A percentile compares a stretch with the other conserved stretches of the same genome.
These are phyloP conservation scores for Drosophila malerkotliana DNA, from an alignment of 1,140 invertebrate species.

Conservation along the genomic window DNA sequence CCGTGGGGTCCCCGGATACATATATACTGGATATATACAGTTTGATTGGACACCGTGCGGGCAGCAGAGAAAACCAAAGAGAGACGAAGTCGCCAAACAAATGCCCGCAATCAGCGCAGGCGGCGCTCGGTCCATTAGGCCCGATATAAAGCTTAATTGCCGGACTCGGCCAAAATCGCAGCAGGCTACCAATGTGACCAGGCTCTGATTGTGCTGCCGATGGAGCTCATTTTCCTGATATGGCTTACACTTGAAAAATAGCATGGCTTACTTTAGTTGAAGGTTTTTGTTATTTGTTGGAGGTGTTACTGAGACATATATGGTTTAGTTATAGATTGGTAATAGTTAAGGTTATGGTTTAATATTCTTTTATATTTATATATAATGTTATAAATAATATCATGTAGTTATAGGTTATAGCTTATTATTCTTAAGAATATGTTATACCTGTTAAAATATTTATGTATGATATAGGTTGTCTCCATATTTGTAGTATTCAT, in stretches of 20 bases:
- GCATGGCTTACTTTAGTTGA: background rate
- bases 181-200: constrained; percentile 72
- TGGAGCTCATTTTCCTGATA: constrained; percentile 30
- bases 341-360: too few relatives aligned
- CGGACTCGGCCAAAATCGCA: constrained; percentile 69
- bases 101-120: constrained; percentile 83
- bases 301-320: too few relatives aligned
- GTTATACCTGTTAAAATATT: too few relatives aligned
- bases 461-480: too few relatives aligned
- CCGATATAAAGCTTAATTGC: constrained; percentile 84
- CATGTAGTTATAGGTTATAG: too few relatives aligned
- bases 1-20: constrained; percentile 12
- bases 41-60: constrained; percentile 51
- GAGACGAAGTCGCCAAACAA: constrained; percentile 66
- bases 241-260: constrained; percentile 14
- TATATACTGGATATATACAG: constrained; percentile 27
- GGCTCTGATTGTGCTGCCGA: constrained; percentile 60
- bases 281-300: too few relatives aligned
- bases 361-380: too few relatives aligned
- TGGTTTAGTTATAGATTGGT: too few relatives aligned
- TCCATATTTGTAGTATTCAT: too few relatives aligned
- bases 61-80: background rate
- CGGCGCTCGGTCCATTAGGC: constrained; percentile 83
- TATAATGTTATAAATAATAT: too few relatives aligned
- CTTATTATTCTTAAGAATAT: too few relatives aligned